Percentiles rank a stretch among this genome's conserved stretches.
Evolutionary conservation across 1,140 invertebrate species (phyloP).

Genomic region (Drosophila erecta): DNA sequence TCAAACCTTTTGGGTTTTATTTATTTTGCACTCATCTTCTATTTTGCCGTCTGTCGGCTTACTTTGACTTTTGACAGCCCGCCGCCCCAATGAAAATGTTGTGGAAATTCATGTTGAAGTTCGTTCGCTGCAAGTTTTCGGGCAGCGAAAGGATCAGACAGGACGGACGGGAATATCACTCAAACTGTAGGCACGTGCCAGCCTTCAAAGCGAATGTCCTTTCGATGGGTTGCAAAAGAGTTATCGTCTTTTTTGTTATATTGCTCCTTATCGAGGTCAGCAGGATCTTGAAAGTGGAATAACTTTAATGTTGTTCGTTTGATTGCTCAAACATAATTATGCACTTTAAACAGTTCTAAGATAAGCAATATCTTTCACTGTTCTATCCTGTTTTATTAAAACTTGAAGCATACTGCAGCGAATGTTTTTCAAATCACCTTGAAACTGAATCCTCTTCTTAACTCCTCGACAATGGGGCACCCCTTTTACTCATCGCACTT

Average conservation of each 20-base stretch:
- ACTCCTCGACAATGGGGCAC: slow-evolving; percentile 7
- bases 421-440: slow-evolving; percentile 39
- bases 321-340: neutral
- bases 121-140: slow-evolving; percentile 25
- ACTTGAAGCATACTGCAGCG: neutral
- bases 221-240: slow-evolving; percentile 33
- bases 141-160: slow-evolving; percentile 14
- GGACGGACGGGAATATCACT: slow-evolving; percentile 11
- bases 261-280: slow-evolving; percentile 4
- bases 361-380: too few relatives aligned
- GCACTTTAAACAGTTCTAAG: neutral
- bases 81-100: slow-evolving; percentile 39
- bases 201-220: slow-evolving; percentile 16
- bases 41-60: slow-evolving; percentile 66
- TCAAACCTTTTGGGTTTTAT: slow-evolving; percentile 41
- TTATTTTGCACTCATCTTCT: slow-evolving; percentile 34
- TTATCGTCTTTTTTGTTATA: neutral
- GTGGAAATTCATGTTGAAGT: slow-evolving; percentile 60
- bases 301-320: neutral
- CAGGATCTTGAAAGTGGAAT: neutral
- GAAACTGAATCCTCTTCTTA: slow-evolving; percentile 13
- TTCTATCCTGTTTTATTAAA: neutral
- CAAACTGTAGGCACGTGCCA: slow-evolving; percentile 46
- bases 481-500: slow-evolving; percentile 4
- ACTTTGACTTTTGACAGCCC: slow-evolving; percentile 75